Evolutionary conservation across 2,797 vertebrate species (phyloP).

Genomic region (Rhodeus uyekii): DNA sequence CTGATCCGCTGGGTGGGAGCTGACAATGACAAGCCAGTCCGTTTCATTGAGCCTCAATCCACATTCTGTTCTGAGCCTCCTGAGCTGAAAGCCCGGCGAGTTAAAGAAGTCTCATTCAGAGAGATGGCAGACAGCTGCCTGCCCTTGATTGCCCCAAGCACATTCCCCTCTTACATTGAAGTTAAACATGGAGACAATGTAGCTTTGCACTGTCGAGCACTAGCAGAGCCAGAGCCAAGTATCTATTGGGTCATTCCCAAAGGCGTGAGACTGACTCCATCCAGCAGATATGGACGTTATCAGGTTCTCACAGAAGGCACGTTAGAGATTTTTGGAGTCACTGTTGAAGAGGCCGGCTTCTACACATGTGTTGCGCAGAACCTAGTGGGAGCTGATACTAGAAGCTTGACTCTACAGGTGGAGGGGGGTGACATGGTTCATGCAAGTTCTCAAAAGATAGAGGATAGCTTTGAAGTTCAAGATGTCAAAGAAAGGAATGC

Average conservation of each 20-base stretch:
- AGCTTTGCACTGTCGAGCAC: conserved; percentile 88
- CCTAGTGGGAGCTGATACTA: conserved; percentile 89
- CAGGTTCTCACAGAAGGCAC: conserved; percentile 87
- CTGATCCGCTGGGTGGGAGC: conserved; percentile 93
- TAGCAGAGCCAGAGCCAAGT: conserved; percentile 90
- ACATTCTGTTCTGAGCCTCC: conserved; percentile 92
- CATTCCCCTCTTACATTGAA: conserved; percentile 82
- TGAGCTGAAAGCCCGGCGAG: conserved; percentile 83
- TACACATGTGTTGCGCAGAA: conserved; percentile 98
- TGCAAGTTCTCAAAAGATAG: conserved; percentile 40
- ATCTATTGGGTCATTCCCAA: conserved; percentile 94
- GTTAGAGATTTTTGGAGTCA: conserved; percentile 84
- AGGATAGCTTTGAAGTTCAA: conserved; percentile 65
- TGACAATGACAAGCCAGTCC: conserved; percentile 76
- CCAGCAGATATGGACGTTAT: conserved; percentile 67
- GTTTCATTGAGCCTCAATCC: conserved; percentile 95
- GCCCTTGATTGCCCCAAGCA: conserved; percentile 87
- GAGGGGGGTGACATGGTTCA: conserved; percentile 31
- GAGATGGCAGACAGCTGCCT: conserved; percentile 94
- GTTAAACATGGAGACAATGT: conserved; percentile 74
- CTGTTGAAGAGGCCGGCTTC: conserved; percentile 80
- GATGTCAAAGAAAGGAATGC: conserved; percentile 82
- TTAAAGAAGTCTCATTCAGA: conserved; percentile 88
- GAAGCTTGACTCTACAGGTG: conserved; percentile 82
- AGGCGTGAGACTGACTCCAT: conserved; percentile 79